Evolutionary conservation across 2,888 invertebrate genomes (phyloP).

Genomic region (Pseudococcus jackbeardsleyi): DNA sequence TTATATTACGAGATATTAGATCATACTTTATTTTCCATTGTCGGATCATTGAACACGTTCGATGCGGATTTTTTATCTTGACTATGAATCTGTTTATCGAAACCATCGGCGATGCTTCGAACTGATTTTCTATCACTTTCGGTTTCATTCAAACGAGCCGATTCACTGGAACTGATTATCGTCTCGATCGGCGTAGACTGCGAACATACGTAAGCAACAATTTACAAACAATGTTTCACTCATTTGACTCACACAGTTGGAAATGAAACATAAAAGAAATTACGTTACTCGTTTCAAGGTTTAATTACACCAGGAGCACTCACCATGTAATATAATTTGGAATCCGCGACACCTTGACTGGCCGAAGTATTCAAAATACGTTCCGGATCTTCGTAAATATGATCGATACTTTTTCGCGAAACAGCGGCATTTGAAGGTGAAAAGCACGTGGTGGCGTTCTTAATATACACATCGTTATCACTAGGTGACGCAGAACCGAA

Average conservation of each 20-base stretch:
- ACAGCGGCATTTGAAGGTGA: background rate
- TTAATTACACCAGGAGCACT: slow-evolving; percentile 22
- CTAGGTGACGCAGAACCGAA: background rate
- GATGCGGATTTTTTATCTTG: background rate
- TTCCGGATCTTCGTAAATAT: slow-evolving; percentile 62
- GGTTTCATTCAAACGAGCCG: background rate
- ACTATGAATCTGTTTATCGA: background rate
- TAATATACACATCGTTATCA: background rate
- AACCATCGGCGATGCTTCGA: background rate
- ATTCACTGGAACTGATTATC: slow-evolving; percentile 35
- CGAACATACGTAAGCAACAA: background rate
- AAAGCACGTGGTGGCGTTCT: background rate
- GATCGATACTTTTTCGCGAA: slow-evolving; percentile 20
- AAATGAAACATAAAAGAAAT: slow-evolving; percentile 35
- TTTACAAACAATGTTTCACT: slow-evolving; percentile 30
- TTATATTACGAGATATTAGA: background rate
- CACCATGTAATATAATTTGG: slow-evolving; percentile 62
- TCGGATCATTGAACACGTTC: slow-evolving; percentile 16
- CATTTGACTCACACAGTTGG: background rate
- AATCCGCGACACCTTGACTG: background rate
- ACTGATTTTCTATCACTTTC: slow-evolving; percentile 19
- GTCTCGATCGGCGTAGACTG: slow-evolving; percentile 58
- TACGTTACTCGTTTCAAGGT: slow-evolving; percentile 32
- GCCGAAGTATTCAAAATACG: background rate
- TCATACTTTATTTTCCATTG: slow-evolving; percentile 64